Evolutionary conservation across 2,113 vertebrate genomes (phyloP), one percentile per base, ranked within the genome.

Genomic region (Callorhinus ursinus): DNA sequence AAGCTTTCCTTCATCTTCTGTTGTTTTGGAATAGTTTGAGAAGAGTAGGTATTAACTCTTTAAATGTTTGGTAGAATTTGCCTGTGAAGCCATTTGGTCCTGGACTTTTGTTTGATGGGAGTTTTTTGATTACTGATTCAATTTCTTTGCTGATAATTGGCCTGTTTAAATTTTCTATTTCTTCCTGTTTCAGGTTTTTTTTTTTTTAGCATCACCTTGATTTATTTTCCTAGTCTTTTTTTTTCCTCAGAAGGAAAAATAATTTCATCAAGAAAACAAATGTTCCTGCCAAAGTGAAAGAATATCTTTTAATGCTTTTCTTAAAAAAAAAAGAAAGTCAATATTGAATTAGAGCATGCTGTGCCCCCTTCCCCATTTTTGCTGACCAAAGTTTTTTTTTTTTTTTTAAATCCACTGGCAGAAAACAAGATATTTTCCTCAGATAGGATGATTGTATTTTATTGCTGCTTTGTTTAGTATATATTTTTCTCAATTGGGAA

Each of bases 391-490:
- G 28, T 39, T 46, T 46, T 67, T 5, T 31, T 33, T 33, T 16
- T 33, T 22, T 74, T 90, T 46, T 65, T 22, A 57, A 93, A 94
- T 90, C 46, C 42, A 76, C 21, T 94, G 85, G 90, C 95, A 97
- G 92, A 97, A 96, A 96, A 39, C 51, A 82, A 93, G 55, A 26
- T 95, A 74, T 31, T 97, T 97, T 93, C 69, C 81, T 95, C 94
- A 92, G 85, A 92, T 74, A 72, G n/a, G 87, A n/a, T 95, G 87
- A 97, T 94, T 90, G 93, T 81, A 96, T 96, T 94, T 97, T 97
- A 97, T 97, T 97, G 94, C 96, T 96, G 76, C 19, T 92, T 97
- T 94, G 76, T 96, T 98, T 96, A 98, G 97, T 96, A 95, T 90
- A 90, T 92, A 92, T 90, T 90, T 98, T 95, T 95, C 92, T 94